These are phyloP conservation scores for Heliconius hortense DNA, from an alignment of 2,888 invertebrate species.

Conservation along the genomic window DNA sequence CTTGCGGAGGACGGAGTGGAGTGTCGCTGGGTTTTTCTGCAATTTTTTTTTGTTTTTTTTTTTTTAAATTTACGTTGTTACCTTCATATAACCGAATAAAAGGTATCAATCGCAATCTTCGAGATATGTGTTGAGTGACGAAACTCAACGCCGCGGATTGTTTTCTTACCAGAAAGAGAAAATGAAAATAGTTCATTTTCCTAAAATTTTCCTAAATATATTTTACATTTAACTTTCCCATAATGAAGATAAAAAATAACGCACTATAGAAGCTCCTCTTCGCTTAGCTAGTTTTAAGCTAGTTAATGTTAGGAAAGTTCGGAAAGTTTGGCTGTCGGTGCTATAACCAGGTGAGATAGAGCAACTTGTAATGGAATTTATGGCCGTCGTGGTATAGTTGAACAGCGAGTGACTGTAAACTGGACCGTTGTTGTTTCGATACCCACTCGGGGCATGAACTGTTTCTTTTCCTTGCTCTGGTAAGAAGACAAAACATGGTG, in stretches of 20 bases:
- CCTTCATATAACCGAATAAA: too few relatives aligned
- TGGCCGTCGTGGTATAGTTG: not conserved
- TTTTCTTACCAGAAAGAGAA: not conserved
- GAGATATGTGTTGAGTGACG: not conserved
- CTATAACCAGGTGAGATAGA: slow-evolving; percentile 6
- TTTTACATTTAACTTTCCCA: not conserved
- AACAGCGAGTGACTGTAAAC: not conserved
- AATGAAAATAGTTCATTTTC: not conserved
- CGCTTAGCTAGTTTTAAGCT: slow-evolving; percentile 7
- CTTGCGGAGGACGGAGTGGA: too few relatives aligned
- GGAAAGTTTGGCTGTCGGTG: slow-evolving; percentile 15
- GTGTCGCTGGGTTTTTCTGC: too few relatives aligned
- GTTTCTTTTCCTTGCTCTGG: not conserved
- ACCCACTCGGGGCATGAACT: not conserved
- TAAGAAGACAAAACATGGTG: too few relatives aligned
- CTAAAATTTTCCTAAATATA: too few relatives aligned
- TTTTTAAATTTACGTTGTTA: too few relatives aligned
- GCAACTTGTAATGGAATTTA: slow-evolving; percentile 15
- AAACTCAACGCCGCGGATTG: not conserved
- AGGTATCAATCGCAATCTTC: too few relatives aligned
- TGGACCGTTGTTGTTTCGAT: not conserved
- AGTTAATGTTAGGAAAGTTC: slow-evolving; percentile 16
- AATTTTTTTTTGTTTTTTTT: too few relatives aligned
- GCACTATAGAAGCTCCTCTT: slow-evolving; percentile 9
- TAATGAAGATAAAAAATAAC: not conserved